These are phyloP conservation scores for Drosophila kuntzei DNA, from an alignment of 2,888 invertebrate species.

Conservation along the genomic window DNA sequence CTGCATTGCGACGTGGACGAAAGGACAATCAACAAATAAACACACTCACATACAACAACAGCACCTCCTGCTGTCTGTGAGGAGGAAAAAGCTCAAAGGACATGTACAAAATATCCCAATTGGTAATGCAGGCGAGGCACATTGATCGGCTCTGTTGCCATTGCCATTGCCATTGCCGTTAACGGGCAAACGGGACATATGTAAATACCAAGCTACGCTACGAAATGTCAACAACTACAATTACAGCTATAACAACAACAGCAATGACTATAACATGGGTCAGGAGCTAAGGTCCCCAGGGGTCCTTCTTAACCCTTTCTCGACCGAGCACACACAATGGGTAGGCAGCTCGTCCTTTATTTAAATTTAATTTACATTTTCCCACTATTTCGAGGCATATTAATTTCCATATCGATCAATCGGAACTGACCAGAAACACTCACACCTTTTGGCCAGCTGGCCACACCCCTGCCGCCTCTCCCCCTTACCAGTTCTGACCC, in stretches of 20 bases:
- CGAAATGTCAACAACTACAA: slow-evolving; percentile 78
- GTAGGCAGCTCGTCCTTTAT: slow-evolving; percentile 37
- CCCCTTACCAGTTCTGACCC: slow-evolving; percentile 52
- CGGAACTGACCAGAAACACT: slow-evolving; percentile 31
- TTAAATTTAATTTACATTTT: slow-evolving; percentile 40
- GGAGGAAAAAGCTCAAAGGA: slow-evolving; percentile 74
- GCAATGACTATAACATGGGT: slow-evolving; percentile 20
- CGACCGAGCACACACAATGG: slow-evolving; percentile 14
- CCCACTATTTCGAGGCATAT: slow-evolving; percentile 25
- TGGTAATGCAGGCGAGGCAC: slow-evolving; percentile 67
- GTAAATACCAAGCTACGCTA: slow-evolving; percentile 80
- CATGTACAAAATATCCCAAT: slow-evolving; percentile 64
- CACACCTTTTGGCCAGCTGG: slow-evolving; percentile 44
- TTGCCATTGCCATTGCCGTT: slow-evolving; percentile 14
- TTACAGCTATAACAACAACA: slow-evolving; percentile 58
- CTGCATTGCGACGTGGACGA: slow-evolving; percentile 74
- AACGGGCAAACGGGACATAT: slow-evolving; percentile 65
- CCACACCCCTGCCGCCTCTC: slow-evolving; percentile 37
- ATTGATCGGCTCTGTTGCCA: slow-evolving; percentile 57
- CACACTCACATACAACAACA: slow-evolving; percentile 40
- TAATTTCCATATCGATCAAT: slow-evolving; percentile 58
- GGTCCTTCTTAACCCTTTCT: slow-evolving; percentile 42
- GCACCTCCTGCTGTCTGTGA: slow-evolving; percentile 12
- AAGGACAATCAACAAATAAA: slow-evolving; percentile 75
- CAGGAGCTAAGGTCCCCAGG: slow-evolving; percentile 23